These are phyloP conservation scores for Epizoanthus ramosus DNA, from an alignment of 92 coral and sea anemone species.

Conservation along the genomic window DNA sequence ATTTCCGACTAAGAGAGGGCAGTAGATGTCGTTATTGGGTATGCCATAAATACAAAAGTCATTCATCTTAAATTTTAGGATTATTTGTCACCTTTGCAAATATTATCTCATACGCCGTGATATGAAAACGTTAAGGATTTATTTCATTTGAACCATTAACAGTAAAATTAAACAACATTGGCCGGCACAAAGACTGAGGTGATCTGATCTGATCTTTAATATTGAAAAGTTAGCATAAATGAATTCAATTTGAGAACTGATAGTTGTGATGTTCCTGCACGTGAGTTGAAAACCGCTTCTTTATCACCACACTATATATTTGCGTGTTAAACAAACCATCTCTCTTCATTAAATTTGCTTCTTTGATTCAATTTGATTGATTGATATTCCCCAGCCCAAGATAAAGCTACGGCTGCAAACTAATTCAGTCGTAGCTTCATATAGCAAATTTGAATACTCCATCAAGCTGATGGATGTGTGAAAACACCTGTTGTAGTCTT, in stretches of 20 bases:
- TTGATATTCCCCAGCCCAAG: too few relatives aligned
- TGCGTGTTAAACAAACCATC: too few relatives aligned
- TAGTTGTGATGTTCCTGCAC: background rate
- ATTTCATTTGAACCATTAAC: background rate
- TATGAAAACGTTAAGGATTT: background rate
- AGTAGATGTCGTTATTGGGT: background rate
- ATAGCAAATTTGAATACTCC: too few relatives aligned
- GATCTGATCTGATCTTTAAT: background rate
- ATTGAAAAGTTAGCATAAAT: background rate
- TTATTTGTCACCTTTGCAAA: background rate
- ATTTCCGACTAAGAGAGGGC: background rate
- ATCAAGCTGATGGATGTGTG: too few relatives aligned
- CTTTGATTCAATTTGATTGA: too few relatives aligned
- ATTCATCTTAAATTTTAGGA: background rate
- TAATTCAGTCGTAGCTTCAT: too few relatives aligned
- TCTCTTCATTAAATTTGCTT: too few relatives aligned
- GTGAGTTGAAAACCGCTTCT: background rate
- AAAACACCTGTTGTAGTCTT: too few relatives aligned
- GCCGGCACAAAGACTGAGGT: background rate
- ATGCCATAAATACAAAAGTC: background rate
- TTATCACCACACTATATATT: too few relatives aligned
- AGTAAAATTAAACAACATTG: background rate
- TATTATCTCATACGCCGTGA: background rate
- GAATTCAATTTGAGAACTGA: background rate
- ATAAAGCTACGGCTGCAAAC: too few relatives aligned